These are phyloP conservation scores for Nomada ruficornis DNA, from an alignment of 2,888 invertebrate species.

Conservation along the genomic window DNA sequence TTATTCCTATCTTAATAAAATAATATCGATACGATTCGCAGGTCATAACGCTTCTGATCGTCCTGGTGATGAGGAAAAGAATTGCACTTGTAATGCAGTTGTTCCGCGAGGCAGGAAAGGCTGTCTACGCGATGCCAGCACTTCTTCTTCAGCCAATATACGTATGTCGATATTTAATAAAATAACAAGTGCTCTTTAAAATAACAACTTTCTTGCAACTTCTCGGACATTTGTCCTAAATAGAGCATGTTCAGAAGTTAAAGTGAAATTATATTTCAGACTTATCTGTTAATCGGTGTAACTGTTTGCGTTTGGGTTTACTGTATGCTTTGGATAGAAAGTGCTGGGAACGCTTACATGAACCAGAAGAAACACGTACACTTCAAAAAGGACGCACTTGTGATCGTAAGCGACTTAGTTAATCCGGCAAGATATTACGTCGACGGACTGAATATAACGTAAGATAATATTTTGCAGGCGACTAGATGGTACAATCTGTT, in stretches of 20 bases:
- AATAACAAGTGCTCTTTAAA: no score
- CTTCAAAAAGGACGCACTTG: conserved; percentile 73
- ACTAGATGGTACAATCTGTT: conserved; percentile 84
- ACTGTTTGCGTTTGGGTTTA: conserved; percentile 87
- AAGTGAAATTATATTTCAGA: conserved; percentile 79
- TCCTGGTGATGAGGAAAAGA: conserved; percentile 87
- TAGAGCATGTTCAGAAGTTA: neutral
- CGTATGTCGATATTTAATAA: conserved; percentile 81
- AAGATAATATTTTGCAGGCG: conserved; percentile 70
- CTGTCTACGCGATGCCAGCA: conserved; percentile 87
- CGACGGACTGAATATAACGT: neutral
- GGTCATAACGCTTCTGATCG: conserved; percentile 85
- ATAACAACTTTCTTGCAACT: neutral
- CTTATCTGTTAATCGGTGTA: conserved; percentile 85
- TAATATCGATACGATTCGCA: conserved; percentile 44
- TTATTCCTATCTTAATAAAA: neutral
- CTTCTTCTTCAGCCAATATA: conserved; percentile 87
- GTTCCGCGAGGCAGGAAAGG: conserved; percentile 89
- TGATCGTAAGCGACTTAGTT: conserved; percentile 70
- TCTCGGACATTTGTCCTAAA: neutral
- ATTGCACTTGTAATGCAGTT: conserved; percentile 87
- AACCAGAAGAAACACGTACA: conserved; percentile 73
- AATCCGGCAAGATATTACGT: no score
- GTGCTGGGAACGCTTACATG: conserved; percentile 85
- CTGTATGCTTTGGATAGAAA: conserved; percentile 87